A percentile compares a stretch with the other conserved stretches of the same genome.
These are phyloP conservation scores for Turritopsis rubra DNA, from an alignment of 30 jellyfish, hydroid and myxozoan genomes.

Conservation along the genomic window DNA sequence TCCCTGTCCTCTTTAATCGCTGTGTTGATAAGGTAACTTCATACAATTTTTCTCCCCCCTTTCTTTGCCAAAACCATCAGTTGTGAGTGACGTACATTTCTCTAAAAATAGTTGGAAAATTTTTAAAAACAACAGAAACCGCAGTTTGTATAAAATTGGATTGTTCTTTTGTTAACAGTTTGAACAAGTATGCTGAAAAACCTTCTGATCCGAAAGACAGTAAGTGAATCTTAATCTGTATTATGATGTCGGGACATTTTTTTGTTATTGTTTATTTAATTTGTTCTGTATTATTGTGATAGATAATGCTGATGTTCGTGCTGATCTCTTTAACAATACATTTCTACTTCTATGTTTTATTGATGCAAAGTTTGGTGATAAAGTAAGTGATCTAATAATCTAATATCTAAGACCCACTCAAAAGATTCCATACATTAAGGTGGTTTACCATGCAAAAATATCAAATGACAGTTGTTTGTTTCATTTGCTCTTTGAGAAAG, in stretches of 20 bases:
- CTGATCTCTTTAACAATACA: slow-evolving; percentile 59
- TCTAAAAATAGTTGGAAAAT: too few species aligned
- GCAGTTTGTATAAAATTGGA: too few species aligned
- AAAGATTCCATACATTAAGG: neutral
- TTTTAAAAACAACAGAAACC: too few species aligned
- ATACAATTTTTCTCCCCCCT: neutral
- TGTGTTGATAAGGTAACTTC: neutral
- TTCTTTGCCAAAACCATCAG: too few species aligned
- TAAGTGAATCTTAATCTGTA: neutral
- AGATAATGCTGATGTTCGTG: slow-evolving; percentile 55
- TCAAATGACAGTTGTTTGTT: too few species aligned
- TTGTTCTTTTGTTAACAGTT: neutral
- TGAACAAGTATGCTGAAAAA: neutral
- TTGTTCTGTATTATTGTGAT: slow-evolving; percentile 20
- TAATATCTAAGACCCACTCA: neutral
- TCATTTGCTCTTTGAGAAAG: too few species aligned
- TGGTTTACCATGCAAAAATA: too few species aligned
- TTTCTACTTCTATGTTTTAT: slow-evolving; percentile 51
- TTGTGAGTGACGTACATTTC: too few species aligned
- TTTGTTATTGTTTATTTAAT: neutral
- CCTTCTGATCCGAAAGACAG: neutral
- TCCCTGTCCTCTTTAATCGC: neutral
- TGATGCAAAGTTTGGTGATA: slow-evolving; percentile 48
- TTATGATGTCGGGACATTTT: neutral
- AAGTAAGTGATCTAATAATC: slow-evolving; percentile 28